A percentile compares a stretch with the other conserved stretches of the same genome.
phyloP scores from a whole-genome alignment of 2,888 invertebrate genomes.

The Papilio demoleus region DNA sequence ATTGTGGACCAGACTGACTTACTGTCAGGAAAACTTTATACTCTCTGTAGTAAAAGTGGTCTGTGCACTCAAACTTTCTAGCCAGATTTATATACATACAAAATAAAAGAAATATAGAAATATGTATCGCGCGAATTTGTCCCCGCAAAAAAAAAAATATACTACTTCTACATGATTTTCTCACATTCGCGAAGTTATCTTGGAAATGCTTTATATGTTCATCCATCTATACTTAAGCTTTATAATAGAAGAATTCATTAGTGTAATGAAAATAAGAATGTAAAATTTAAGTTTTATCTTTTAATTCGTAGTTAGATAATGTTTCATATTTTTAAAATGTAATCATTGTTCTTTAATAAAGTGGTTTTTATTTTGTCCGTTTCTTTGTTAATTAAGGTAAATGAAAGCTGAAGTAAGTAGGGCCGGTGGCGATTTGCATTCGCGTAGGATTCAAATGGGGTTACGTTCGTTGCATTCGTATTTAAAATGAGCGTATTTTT shows the following conservation, averaged over 20 bases:
- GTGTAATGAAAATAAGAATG: too few relatives aligned
- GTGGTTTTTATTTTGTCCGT: neutral
- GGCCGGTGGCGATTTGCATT: conserved; percentile 36
- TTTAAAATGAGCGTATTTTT: conserved; percentile 79
- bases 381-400: conserved; percentile 25
- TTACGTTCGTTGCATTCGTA: conserved; percentile 74
- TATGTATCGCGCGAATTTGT: too few relatives aligned
- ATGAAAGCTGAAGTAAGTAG: conserved; percentile 21
- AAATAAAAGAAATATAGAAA: neutral
- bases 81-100: neutral
- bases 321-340: neutral
- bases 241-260: too few relatives aligned
- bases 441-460: conserved; percentile 68
- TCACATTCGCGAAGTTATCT: too few relatives aligned
- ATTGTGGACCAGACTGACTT: conserved; percentile 38
- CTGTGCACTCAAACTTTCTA: neutral
- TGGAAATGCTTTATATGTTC: too few relatives aligned
- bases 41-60: conserved; percentile 4
- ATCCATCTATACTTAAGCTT: too few relatives aligned
- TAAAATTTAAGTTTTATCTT: too few relatives aligned
- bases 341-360: neutral
- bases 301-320: too few relatives aligned
- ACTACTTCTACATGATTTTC: too few relatives aligned
- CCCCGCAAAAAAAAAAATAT: too few relatives aligned
- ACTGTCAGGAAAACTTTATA: conserved; percentile 18